These are phyloP conservation scores for Mnemiopsis leidyi DNA, from an alignment of 37 sponge, comb jelly and placozoan species.

Conservation along the genomic window DNA sequence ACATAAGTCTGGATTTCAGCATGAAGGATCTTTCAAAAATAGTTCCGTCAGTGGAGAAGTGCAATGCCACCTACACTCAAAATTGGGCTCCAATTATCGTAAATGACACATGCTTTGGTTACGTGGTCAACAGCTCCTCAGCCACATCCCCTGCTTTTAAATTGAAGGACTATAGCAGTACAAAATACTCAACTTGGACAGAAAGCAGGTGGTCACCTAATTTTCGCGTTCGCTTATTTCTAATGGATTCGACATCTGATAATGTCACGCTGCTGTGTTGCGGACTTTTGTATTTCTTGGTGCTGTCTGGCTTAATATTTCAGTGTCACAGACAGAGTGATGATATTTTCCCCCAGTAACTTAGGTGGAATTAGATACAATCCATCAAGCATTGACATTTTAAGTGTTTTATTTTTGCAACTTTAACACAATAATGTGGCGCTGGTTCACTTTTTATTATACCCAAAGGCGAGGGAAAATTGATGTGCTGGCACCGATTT, in stretches of 20 bases:
- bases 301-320: background rate
- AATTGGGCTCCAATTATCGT: background rate
- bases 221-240: background rate
- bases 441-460: no score
- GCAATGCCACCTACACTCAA: background rate
- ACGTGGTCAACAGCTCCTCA: background rate
- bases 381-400: no score
- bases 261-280: background rate
- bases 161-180: background rate
- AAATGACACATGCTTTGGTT: slow-evolving; percentile 11
- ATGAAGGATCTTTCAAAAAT: background rate
- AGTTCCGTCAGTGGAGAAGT: background rate
- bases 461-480: no score
- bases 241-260: background rate
- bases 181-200: slow-evolving; percentile 31
- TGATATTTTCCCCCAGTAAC: background rate
- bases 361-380: no score
- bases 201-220: slow-evolving; percentile 24
- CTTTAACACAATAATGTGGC: no score
- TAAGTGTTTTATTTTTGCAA: no score
- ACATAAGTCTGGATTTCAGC: background rate
- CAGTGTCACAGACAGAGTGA: slow-evolving; percentile 17
- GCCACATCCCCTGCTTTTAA: slow-evolving; percentile 43
- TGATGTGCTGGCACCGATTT: no score
- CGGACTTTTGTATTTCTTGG: slow-evolving; percentile 18